Evolutionary conservation across 2,888 invertebrate genomes (phyloP).

Genomic region (Drosophila mayaguana): DNA sequence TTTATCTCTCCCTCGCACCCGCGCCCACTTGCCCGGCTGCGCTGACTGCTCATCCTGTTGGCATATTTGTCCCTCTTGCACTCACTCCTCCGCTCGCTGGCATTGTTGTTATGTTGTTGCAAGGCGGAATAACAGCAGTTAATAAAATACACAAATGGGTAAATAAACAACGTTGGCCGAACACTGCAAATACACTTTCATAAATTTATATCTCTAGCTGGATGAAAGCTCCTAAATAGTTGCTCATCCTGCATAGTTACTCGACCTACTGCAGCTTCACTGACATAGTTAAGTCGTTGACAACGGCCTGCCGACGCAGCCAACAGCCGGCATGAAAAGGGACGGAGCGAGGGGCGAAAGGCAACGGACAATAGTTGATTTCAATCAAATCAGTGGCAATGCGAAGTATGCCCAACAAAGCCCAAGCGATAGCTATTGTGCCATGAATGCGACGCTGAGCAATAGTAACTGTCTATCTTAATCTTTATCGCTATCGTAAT

Average conservation of each 20-base stretch:
- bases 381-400: constrained; percentile 48
- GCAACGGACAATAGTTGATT: constrained; percentile 35
- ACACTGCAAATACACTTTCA: not conserved
- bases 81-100: constrained; percentile 31
- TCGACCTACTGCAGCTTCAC: not conserved
- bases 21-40: not conserved
- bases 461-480: constrained; percentile 18
- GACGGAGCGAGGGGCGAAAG: not conserved
- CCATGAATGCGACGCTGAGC: not conserved
- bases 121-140: constrained; percentile 45
- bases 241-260: not conserved
- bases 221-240: not conserved
- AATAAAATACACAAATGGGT: constrained; percentile 24
- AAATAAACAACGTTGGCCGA: constrained; percentile 4
- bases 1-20: not conserved
- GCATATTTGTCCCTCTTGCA: not conserved
- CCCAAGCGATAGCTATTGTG: not conserved
- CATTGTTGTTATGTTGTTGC: constrained; percentile 75
- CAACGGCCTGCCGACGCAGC: constrained; percentile 5
- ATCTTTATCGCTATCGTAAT: constrained; percentile 3
- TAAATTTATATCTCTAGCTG: not conserved
- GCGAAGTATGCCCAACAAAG: constrained; percentile 21
- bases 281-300: not conserved
- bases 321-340: not conserved
- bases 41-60: not conserved